A percentile compares a stretch with the other conserved stretches of the same genome.
Conservation (phyloP, 1,140 invertebrate genomes). For the Pantala flavescens region DNA sequence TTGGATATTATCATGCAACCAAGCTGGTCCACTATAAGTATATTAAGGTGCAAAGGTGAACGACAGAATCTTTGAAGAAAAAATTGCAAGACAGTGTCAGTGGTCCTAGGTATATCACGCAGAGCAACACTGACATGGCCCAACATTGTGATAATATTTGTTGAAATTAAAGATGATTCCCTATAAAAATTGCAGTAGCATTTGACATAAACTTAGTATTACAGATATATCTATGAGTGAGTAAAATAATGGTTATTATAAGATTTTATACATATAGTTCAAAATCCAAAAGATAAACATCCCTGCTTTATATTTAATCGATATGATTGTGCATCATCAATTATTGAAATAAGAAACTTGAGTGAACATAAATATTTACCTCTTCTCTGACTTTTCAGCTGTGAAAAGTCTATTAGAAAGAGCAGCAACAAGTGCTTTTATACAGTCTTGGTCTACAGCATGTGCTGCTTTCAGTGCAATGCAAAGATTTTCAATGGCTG, state of each 20-base stretch:
- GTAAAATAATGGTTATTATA: constrained; percentile 9
- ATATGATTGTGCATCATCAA: no score
- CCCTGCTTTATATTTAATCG: no score
- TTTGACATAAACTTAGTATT: background rate
- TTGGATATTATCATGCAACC: constrained; percentile 94
- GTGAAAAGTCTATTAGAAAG: constrained; percentile 90
- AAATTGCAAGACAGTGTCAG: constrained; percentile 91
- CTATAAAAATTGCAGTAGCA: constrained; percentile 37
- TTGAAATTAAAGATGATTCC: constrained; percentile 80
- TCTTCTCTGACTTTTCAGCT: constrained; percentile 71
- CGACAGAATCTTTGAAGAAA: constrained; percentile 93
- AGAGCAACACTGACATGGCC: constrained; percentile 93
- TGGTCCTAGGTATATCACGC: constrained; percentile 83
- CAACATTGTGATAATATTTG: constrained; percentile 94
- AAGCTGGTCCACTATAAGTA: constrained; percentile 90
- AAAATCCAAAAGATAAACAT: background rate
- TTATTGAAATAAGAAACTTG: no score
- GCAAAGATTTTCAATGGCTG: constrained; percentile 93
- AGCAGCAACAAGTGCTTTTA: constrained; percentile 86
- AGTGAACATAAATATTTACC: constrained; percentile 11
- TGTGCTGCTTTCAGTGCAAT: constrained; percentile 83
- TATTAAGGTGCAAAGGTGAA: constrained; percentile 79
- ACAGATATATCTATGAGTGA: constrained; percentile 21
- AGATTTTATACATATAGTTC: constrained; percentile 12
- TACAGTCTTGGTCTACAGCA: constrained; percentile 76